Evolutionary conservation across 2,113 vertebrate genomes (phyloP), one percentile per base, ranked within the genome.

Genomic region (Sinocyclocheilus anshuiensis): DNA sequence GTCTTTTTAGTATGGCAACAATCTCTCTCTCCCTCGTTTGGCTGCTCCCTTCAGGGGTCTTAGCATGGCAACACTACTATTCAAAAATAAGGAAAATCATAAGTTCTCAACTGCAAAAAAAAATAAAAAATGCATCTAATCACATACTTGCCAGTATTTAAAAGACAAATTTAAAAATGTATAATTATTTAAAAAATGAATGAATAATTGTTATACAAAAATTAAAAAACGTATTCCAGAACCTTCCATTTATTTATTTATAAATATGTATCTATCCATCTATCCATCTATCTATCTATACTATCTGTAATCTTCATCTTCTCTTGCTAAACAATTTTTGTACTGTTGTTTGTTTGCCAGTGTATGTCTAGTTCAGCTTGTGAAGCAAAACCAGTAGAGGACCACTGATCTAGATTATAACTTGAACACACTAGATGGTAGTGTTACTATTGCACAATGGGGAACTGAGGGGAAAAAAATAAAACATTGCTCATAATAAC

Each of bases 361-460:
- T 59, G 55, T 59, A 59, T 59, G 15, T 18, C 6, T 6, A 55
- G 53, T 55, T 55, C 6, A 20, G 53, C 16, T 20, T 55, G 55
- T 71, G 16, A 20, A 20, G 16, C 16, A 71, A 36, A 22, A 39
- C 8, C 13, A 1, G 33, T 71, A 4, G 4, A 72, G 69, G 22
- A 63, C 11, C 33, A 42, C 22, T 80, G 12, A 61, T 42, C 20
- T 39, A 42, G 33, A 24, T 22, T 24, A 36, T 59, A 20, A 61
- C 6, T 33, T 79, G 29, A 16, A 55, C 77, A 59, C 53, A 39
- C 53, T n/a, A 50, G 15, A 26, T 79, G 29, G 22, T 65, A 13
- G 77, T 79, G 53, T 61, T 79, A 81, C 78, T 81, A 81, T 26
- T 26, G n/a, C 8, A 29, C 78, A 81, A 81, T 65, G 39, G 39